Evolutionary conservation across 2,888 invertebrate species (phyloP).

Genomic region (Limnephilus auricula): DNA sequence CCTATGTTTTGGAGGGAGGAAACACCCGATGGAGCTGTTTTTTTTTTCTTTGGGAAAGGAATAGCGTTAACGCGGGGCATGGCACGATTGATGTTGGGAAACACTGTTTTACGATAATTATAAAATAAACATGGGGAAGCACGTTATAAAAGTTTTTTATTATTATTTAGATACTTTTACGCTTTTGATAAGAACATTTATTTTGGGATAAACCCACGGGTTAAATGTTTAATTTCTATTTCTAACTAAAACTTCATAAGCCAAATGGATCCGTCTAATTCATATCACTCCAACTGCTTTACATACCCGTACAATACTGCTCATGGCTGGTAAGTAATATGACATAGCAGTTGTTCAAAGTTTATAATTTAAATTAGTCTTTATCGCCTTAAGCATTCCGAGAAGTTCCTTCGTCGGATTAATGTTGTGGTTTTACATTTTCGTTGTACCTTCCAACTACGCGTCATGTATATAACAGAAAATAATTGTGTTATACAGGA

Average conservation of each 20-base stretch:
- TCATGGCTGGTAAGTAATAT: background rate
- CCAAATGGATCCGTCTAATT: background rate
- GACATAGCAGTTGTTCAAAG: background rate
- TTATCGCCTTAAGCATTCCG: background rate
- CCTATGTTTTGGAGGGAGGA: too few relatives aligned
- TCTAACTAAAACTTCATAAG: background rate
- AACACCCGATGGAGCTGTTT: too few relatives aligned
- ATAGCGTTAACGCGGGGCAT: too few relatives aligned
- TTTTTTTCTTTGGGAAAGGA: too few relatives aligned
- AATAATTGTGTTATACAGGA: background rate
- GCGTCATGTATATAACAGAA: background rate
- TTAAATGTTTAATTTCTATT: background rate
- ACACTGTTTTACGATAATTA: too few relatives aligned
- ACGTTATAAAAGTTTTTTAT: too few relatives aligned
- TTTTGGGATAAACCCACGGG: background rate
- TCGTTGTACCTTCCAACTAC: background rate
- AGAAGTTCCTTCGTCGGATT: background rate
- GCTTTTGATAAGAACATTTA: too few relatives aligned
- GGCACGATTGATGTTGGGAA: too few relatives aligned
- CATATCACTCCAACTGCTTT: background rate
- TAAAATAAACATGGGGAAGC: too few relatives aligned
- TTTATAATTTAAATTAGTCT: background rate
- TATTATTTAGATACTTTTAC: too few relatives aligned
- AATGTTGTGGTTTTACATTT: background rate
- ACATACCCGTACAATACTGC: background rate